Base-by-base conservation (phyloP, 2,113 vertebrate genomes). In the Tetrax tetrax region DNA sequence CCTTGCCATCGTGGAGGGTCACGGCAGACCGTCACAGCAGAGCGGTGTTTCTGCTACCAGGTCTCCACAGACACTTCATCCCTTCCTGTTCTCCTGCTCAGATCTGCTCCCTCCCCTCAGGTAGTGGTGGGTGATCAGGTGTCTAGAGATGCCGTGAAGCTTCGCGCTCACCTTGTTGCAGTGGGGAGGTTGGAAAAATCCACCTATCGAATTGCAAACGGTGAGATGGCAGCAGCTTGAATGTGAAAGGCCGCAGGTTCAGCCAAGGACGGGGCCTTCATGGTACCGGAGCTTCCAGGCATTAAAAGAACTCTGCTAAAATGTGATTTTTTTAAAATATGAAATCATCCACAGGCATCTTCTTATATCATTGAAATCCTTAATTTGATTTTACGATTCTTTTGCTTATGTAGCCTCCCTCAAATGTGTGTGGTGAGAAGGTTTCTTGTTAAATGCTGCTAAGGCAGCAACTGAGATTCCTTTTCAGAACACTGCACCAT, bases 31-130 rank as follows among this genome's bases (percentile, higher is more conserved):
- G 43, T 47, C 61, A 9, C 43, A 8, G 41, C 48, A 64, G 54
- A 27, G 0, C 3, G n/a, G 43, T 22, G 68, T 10, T 84, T 60
- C 50, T 31, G 53, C 29, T 35, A 29, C 29, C n/a, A 43, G 60
- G 14, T 41, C 45, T 88, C 69, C 57, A 22, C 51, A 87, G 25
- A 59, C 23, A 0, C 37, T 47, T 91, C 1, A 1, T 71, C 70
- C 78, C 28, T 72, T 43, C 43, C 47, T 1, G 0, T 37, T 65
- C n/a, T 57, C 3, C 0, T 17, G 0, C 31, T 69, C 23, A 3
- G 29, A 24, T 75, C 51, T 84, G 24, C 12, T 54, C 47, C n/a
- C 21, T 48, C 19, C 28, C 41, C 20, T 27, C 7, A 10, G 25
- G n/a, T 3, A 37, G 77, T 45, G 13, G 29, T 15, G 17, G 22